phyloP scores from a whole-genome alignment of 2,888 invertebrate genomes.

The Ormia ochracea region DNA sequence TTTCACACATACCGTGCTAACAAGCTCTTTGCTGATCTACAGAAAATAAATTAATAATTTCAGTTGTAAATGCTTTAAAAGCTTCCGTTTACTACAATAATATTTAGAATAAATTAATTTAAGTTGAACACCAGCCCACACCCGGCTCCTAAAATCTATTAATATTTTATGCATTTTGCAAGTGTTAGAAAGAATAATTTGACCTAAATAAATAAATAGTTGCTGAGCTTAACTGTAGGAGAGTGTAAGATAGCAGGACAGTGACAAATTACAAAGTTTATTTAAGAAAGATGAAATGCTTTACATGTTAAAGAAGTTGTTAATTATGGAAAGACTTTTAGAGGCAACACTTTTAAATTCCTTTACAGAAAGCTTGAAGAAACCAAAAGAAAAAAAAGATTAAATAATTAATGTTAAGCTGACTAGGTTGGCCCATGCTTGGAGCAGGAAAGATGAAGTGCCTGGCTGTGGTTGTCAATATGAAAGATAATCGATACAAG shows the following conservation, averaged over 20 bases:
- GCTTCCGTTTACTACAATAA: not conserved
- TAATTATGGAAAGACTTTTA: constrained; percentile 34
- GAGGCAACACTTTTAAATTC: constrained; percentile 3
- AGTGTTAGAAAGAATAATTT: constrained; percentile 51
- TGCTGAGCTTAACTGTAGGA: constrained; percentile 3
- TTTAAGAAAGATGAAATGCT: not conserved
- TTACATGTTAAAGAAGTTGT: constrained; percentile 7
- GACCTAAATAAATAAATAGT: constrained; percentile 44
- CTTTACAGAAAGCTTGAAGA: no score
- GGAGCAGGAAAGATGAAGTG: no score
- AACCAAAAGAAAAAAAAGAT: no score
- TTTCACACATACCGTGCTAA: not conserved
- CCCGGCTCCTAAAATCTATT: not conserved
- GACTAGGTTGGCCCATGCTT: no score
- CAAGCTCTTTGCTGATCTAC: not conserved
- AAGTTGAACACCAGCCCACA: not conserved
- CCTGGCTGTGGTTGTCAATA: no score
- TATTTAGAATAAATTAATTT: not conserved
- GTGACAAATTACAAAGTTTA: constrained; percentile 31
- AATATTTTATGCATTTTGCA: constrained; percentile 44
- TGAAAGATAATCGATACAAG: no score
- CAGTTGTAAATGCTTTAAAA: not conserved
- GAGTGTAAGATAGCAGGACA: constrained; percentile 20
- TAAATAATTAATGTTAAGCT: no score
- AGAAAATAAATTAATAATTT: constrained; percentile 15